Percentiles rank a stretch among this genome's conserved stretches.
phyloP scores from a whole-genome alignment of 2,113 vertebrate species.

The Thalassoma bifasciatum region DNA sequence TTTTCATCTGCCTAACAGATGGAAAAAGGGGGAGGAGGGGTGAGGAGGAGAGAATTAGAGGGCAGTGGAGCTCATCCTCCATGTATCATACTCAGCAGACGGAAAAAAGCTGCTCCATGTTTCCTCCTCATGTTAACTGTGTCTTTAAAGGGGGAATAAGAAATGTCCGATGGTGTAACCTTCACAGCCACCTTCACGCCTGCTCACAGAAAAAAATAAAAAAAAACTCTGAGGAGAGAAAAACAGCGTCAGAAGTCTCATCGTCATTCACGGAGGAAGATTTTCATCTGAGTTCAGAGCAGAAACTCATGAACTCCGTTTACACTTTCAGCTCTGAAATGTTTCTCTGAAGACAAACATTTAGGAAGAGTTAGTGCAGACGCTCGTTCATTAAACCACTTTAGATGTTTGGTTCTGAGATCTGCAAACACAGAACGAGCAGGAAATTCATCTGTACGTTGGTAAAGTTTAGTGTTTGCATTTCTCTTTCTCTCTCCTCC shows the following conservation, averaged over 20 bases:
- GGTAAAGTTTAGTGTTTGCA: too few relatives aligned
- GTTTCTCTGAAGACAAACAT: not conserved
- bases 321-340: not conserved
- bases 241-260: not conserved
- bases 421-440: not conserved
- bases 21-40: constrained; percentile 14
- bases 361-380: not conserved
- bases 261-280: not conserved
- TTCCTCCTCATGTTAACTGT: not conserved
- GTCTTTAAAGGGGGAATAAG: not conserved
- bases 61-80: constrained; percentile 47
- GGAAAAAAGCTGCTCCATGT: not conserved
- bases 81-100: constrained; percentile 25
- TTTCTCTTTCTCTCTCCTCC: too few relatives aligned
- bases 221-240: not conserved
- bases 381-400: not conserved
- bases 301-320: not conserved
- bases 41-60: constrained; percentile 30
- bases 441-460: too few relatives aligned
- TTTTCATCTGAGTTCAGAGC: not conserved
- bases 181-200: constrained; percentile 6
- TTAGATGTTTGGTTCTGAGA: not conserved
- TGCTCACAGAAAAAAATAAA: not conserved
- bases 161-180: not conserved
- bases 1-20: constrained; percentile 61